A percentile compares a stretch with the other conserved stretches of the same genome.
phyloP scores from a whole-genome alignment of 2,113 vertebrate species.

The Pelusios castaneus region DNA sequence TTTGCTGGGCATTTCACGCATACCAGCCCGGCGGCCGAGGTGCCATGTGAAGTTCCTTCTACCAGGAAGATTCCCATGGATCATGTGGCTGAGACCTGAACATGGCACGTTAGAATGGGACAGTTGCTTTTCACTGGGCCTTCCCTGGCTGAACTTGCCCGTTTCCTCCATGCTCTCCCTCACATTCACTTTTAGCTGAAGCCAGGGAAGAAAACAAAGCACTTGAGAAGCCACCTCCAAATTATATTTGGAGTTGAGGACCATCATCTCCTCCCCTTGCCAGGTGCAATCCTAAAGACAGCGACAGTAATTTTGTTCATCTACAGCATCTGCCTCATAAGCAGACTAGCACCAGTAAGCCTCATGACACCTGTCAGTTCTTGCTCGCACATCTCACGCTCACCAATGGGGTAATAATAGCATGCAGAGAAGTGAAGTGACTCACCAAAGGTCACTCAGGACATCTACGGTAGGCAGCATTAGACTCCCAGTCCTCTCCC shows the following conservation, averaged over 20 bases:
- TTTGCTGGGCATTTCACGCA: not conserved
- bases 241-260: not conserved
- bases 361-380: not conserved
- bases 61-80: not conserved
- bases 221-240: not conserved
- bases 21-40: not conserved
- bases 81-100: accelerated
- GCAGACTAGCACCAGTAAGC: not conserved
- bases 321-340: not conserved
- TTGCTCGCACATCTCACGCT: accelerated
- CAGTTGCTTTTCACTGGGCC: not conserved
- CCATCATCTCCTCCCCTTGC: accelerated
- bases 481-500: not conserved
- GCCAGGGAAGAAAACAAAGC: not conserved
- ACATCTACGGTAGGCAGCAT: not conserved
- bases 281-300: not conserved
- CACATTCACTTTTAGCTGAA: not conserved
- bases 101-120: not conserved
- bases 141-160: not conserved
- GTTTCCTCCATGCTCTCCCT: accelerated
- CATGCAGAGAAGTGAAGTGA: accelerated
- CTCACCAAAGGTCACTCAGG: not conserved
- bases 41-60: constrained; percentile 22
- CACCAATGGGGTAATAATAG: not conserved
- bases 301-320: not conserved